Conservation (phyloP, 2,888 invertebrate species). For the Agriopis aurantiaria region DNA sequence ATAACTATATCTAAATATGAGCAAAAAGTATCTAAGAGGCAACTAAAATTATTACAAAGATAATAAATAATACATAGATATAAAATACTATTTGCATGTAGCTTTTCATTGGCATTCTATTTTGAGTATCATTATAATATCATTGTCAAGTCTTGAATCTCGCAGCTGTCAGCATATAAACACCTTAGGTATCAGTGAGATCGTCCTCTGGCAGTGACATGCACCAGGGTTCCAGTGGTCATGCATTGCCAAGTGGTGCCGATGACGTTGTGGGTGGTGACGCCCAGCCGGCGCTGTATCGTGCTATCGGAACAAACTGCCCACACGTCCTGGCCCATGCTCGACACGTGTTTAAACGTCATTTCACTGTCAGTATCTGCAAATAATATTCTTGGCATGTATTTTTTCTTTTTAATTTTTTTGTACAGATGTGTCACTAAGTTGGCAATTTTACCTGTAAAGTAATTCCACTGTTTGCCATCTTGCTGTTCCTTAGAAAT, state of each 20-base stretch:
- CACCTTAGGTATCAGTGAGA: constrained; percentile 21
- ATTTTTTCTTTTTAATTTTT: constrained; percentile 28
- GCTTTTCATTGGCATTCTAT: constrained; percentile 37
- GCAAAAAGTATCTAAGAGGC: constrained; percentile 33
- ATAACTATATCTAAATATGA: constrained; percentile 37
- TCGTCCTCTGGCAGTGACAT: constrained; percentile 71
- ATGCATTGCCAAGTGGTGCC: constrained; percentile 93
- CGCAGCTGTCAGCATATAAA: constrained; percentile 31
- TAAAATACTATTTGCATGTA: constrained; percentile 29
- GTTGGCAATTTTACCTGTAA: constrained; percentile 63
- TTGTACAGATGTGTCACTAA: constrained; percentile 66
- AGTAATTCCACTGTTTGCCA: constrained; percentile 94
- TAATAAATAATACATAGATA: constrained; percentile 24
- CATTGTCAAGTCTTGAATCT: constrained; percentile 42
- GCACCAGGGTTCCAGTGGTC: constrained; percentile 80
- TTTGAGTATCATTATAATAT: constrained; percentile 37
- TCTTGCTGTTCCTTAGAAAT: constrained; percentile 91
- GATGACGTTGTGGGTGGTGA: constrained; percentile 89
- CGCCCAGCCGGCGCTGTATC: constrained; percentile 90
- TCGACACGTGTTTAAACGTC: constrained; percentile 90
- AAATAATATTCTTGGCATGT: constrained; percentile 40
- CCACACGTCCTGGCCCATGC: constrained; percentile 91
- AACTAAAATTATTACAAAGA: constrained; percentile 28
- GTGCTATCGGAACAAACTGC: constrained; percentile 90
- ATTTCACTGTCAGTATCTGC: constrained; percentile 69